Conservation (phyloP, 2,113 vertebrate species). For the Anarrhichthys ocellatus region DNA sequence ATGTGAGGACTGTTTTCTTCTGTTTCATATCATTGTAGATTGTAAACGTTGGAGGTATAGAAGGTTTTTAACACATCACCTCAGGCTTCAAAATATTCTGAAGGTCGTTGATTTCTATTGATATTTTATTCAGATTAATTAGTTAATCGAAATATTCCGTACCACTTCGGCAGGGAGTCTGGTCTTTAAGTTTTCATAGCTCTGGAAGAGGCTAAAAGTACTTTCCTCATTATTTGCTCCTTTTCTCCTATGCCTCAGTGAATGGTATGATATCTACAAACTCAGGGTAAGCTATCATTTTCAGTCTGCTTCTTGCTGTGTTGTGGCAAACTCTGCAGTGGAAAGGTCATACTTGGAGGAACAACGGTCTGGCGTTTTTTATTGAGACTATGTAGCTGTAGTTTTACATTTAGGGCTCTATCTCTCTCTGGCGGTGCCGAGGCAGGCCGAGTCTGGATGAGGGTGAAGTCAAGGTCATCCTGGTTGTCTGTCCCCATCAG, state of each 20-base stretch:
- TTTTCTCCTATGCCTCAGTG: slow-evolving; percentile 18
- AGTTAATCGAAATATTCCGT: not conserved
- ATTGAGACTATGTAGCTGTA: slow-evolving; percentile 67
- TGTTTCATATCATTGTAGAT: not conserved
- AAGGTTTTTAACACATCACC: not conserved
- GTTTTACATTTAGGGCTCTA: slow-evolving; percentile 61
- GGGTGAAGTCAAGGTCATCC: slow-evolving; percentile 74
- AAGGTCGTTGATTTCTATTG: not conserved
- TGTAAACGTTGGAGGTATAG: not conserved
- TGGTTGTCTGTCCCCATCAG: slow-evolving; percentile 70
- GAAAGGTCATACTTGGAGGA: slow-evolving; percentile 73
- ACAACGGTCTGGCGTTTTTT: slow-evolving; percentile 50
- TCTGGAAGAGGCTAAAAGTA: slow-evolving; percentile 29
- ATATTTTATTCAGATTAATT: not conserved
- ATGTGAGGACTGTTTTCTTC: not conserved
- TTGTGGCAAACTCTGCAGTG: slow-evolving; percentile 38
- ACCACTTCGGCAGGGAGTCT: not conserved
- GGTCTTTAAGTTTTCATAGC: slow-evolving; percentile 2
- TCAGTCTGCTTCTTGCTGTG: slow-evolving; percentile 39
- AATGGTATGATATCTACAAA: slow-evolving; percentile 62
- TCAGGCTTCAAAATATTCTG: not conserved
- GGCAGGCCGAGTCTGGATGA: slow-evolving; percentile 41
- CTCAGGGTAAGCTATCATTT: slow-evolving; percentile 49
- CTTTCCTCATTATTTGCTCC: slow-evolving; percentile 59
- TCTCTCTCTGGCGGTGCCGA: slow-evolving; percentile 57